Base-by-base conservation (phyloP, 35 echinoderm and acorn worm species). In the Amphiura filiformis region DNA sequence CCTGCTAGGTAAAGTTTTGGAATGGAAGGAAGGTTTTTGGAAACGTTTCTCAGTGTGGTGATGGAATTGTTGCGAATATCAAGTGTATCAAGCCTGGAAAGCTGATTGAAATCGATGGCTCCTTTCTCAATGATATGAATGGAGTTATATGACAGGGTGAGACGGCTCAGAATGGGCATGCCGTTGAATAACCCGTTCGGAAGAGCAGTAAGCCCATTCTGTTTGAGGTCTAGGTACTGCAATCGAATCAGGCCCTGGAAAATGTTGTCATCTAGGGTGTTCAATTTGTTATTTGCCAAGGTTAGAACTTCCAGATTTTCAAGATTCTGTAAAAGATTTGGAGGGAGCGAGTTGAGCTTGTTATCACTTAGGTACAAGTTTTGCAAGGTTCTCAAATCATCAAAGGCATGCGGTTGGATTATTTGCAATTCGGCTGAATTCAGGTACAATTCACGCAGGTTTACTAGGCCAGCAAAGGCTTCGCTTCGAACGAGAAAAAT, bases 331-430 rank as follows among this genome's bases (percentile, higher is more conserved):
- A 88, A 83, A 17, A 82, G 35, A 47, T 81, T 41, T 17, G 39
- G 26, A 7, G 44, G 35, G 12, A 85, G 52, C 12, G 1, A 18
- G 23, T 9, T n/a, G 12, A 94, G 37, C 0, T 28, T 14, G 36
- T 94, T 94, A 2, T 82, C 20, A 30, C 78, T 57, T 11, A 94
- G 42, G 65, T 83, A 90, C 13, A 94, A 79, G 0, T 65, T 79
- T 22, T 26, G 34, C 23, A 94, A 80, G 35, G 35, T 4, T 17
- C 34, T 31, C 0, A 94, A 31, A 15, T 75, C 79, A 37, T 52
- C 38, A 47, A 94, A 90, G 26, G 87, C 88, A 78, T 80, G 15
- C 13, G 39, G 79, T 38, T 80, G 84, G 26, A 94, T 35, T 4
- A 39, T 35, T 1, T 31, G 36, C 11, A 94, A 87, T 13, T 70